phyloP scores from a whole-genome alignment of 1,140 invertebrate genomes.

The Apis dorsata region DNA sequence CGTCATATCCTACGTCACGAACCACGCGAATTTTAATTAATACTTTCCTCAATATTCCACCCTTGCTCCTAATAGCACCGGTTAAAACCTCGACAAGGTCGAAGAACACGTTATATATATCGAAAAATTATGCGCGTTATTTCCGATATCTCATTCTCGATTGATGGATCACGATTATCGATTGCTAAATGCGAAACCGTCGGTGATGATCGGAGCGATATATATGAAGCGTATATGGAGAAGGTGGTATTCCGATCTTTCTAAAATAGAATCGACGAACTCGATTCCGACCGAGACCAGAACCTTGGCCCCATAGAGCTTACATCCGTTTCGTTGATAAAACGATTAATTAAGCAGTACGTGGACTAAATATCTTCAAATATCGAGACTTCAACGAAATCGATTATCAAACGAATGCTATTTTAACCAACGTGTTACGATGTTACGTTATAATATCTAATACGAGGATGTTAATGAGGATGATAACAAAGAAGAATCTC shows the following conservation, averaged over 20 bases:
- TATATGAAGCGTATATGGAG: background rate
- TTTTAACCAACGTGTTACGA: background rate
- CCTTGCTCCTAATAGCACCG: conserved; percentile 10
- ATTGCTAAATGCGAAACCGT: background rate
- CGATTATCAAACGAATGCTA: background rate
- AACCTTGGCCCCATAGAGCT: conserved; percentile 49
- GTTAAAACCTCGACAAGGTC: conserved; percentile 13
- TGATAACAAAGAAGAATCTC: background rate
- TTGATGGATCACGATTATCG: conserved; percentile 10
- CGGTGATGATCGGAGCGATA: conserved; percentile 6
- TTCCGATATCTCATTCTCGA: background rate
- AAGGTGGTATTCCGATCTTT: conserved; percentile 15
- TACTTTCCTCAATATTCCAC: conserved; percentile 1
- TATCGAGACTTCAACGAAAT: conserved; percentile 12
- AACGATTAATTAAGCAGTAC: conserved; percentile 49
- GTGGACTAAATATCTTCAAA: background rate
- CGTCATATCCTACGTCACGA: conserved; percentile 30
- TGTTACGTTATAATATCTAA: background rate
- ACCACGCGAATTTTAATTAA: conserved; percentile 15
- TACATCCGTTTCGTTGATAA: conserved; percentile 48
- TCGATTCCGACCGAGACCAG: conserved; percentile 27
- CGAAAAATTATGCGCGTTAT: background rate
- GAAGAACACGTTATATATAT: background rate
- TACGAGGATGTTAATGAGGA: background rate
- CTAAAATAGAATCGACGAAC: conserved; percentile 46